Conservation (phyloP, 2,797 vertebrate genomes). For the Ibycter americanus region DNA sequence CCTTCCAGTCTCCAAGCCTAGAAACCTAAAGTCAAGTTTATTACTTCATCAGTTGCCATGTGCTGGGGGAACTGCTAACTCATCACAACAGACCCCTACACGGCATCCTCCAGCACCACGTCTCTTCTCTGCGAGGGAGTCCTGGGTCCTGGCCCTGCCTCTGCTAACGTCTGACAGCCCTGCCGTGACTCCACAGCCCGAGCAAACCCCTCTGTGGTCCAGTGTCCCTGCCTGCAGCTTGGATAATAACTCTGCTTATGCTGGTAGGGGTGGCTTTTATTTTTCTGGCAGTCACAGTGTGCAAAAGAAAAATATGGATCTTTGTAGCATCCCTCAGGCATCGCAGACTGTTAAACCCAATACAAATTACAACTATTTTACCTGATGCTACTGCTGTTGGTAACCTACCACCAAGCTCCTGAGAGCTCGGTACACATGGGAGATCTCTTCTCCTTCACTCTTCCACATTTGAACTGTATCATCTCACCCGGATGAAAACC, state of each 20-base stretch:
- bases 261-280: conserved; percentile 1
- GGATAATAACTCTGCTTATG: conserved; percentile 10
- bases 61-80: not conserved
- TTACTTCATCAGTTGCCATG: not conserved
- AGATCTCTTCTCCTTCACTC: not conserved
- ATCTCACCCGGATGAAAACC: not conserved
- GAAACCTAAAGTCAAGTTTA: not conserved
- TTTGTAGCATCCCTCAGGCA: conserved; percentile 3
- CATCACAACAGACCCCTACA: rapidly evolving
- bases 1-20: not conserved
- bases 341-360: not conserved
- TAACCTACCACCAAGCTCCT: not conserved
- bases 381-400: not conserved
- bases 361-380: not conserved
- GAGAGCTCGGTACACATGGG: rapidly evolving
- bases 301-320: not conserved
- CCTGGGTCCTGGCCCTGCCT: not conserved
- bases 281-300: not conserved
- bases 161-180: not conserved
- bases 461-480: not conserved
- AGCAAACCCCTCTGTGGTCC: not conserved
- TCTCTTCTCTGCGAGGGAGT: not conserved
- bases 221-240: not conserved
- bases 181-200: not conserved
- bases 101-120: not conserved